phyloP scores from a whole-genome alignment of 2,797 vertebrate genomes.

The Sebastes oblongus region DNA sequence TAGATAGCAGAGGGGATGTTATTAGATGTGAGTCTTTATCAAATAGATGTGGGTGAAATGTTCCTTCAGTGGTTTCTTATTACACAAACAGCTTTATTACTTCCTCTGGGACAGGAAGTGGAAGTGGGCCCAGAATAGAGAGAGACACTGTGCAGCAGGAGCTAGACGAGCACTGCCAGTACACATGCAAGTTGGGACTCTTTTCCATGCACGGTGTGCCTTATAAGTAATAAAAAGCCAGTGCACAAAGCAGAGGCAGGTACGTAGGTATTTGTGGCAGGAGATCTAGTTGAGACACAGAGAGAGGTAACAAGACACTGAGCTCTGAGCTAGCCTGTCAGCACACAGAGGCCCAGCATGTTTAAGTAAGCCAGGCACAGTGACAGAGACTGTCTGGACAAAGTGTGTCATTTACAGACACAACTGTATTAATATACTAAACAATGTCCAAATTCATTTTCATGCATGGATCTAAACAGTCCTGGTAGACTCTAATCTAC shows the following conservation, averaged over 20 bases:
- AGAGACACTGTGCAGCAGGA: not conserved
- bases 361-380: conserved; percentile 46
- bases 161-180: not conserved
- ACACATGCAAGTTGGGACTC: not conserved
- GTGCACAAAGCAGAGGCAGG: not conserved
- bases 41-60: not conserved
- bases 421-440: not conserved
- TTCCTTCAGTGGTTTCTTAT: conserved; percentile 1
- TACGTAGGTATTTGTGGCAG: conserved; percentile 7
- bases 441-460: not conserved
- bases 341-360: conserved; percentile 38
- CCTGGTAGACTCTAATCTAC: too few relatives aligned
- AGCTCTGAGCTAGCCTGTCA: conserved; percentile 49
- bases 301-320: conserved; percentile 56
- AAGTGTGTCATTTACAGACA: conserved; percentile 8
- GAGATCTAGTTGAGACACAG: conserved; percentile 7
- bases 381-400: conserved; percentile 23
- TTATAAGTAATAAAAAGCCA: not conserved
- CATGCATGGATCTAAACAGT: not conserved
- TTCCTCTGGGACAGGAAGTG: conserved; percentile 61
- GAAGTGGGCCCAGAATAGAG: conserved; percentile 15
- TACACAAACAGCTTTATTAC: conserved; percentile 49
- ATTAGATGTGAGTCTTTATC: conserved; percentile 4
- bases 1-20: not conserved
- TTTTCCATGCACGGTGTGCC: not conserved